A percentile compares a stretch with the other conserved stretches of the same genome.
phyloP scores from a whole-genome alignment of 2,797 vertebrate species.

The Pantherophis vulpinus region DNA sequence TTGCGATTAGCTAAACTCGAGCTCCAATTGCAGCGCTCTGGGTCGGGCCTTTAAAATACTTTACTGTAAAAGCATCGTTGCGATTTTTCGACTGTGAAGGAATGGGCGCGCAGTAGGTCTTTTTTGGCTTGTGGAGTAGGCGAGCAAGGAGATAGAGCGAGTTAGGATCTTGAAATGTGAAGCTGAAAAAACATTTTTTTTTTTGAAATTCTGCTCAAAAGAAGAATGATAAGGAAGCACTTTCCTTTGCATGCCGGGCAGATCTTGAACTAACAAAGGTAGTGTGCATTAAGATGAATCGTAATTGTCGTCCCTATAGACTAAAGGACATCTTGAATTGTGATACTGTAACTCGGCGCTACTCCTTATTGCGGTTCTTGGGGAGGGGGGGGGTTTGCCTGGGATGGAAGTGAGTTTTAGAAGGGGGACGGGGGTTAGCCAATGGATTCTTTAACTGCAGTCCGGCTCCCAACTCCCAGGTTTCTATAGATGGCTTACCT shows the following conservation, averaged over 20 bases:
- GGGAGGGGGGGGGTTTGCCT: background rate
- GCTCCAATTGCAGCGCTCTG: background rate
- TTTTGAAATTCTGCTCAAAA: background rate
- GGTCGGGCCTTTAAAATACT: background rate
- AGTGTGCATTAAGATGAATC: background rate
- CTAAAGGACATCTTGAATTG: background rate
- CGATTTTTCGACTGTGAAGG: background rate
- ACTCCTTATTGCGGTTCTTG: background rate
- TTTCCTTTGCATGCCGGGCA: background rate
- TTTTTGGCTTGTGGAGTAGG: background rate
- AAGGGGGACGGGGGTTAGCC: background rate
- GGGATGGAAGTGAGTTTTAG: background rate
- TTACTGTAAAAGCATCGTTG: too few relatives aligned
- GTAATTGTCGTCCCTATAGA: background rate
- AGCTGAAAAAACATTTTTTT: background rate
- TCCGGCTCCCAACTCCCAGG: background rate
- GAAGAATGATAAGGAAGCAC: background rate
- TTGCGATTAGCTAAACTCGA: background rate
- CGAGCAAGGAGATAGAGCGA: too few relatives aligned
- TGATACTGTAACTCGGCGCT: background rate
- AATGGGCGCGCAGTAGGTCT: background rate
- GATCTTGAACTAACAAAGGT: background rate
- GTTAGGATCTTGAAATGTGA: background rate
- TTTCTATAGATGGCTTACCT: background rate
- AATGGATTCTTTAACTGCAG: background rate